Evolutionary conservation across 2,113 vertebrate genomes (phyloP).

Genomic region (Calypte anna): DNA sequence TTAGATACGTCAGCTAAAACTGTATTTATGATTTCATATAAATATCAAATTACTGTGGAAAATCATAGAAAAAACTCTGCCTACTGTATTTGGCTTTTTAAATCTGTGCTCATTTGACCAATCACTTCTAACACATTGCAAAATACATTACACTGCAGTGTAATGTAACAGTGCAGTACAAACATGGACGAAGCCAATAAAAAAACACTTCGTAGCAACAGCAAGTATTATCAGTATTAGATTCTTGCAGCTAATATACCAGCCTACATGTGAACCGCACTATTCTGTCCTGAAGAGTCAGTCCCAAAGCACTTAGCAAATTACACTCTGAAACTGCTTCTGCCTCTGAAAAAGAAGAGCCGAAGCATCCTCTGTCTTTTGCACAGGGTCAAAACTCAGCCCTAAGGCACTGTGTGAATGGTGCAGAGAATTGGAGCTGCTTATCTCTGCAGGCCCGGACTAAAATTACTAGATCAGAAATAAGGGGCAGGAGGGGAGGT

Average conservation of each 20-base stretch:
- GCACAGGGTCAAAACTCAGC: conserved; percentile 62
- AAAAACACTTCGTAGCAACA: conserved; percentile 13
- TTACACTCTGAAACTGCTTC: conserved; percentile 55
- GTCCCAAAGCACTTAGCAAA: conserved; percentile 72
- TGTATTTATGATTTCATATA: conserved; percentile 46
- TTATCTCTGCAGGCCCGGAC: conserved; percentile 37
- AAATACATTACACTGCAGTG: background rate
- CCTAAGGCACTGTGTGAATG: conserved; percentile 37
- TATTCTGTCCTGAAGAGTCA: conserved; percentile 21
- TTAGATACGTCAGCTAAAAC: conserved; percentile 19
- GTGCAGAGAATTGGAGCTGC: conserved; percentile 29
- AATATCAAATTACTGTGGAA: conserved; percentile 19
- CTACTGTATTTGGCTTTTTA: conserved; percentile 10
- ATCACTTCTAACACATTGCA: background rate
- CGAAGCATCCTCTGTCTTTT: conserved; percentile 45
- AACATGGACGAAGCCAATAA: conserved; percentile 31
- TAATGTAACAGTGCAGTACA: background rate
- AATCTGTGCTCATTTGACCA: conserved; percentile 8
- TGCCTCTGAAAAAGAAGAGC: conserved; percentile 38
- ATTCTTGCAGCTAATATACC: conserved; percentile 47
- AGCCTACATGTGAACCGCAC: conserved; percentile 44
- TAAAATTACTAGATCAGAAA: conserved; percentile 60
- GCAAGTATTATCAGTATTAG: conserved; percentile 26
- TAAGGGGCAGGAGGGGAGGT: background rate
- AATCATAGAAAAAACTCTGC: background rate